Evolutionary conservation across 2,113 vertebrate genomes (phyloP).

Genomic region (Cygnus buccinator): DNA sequence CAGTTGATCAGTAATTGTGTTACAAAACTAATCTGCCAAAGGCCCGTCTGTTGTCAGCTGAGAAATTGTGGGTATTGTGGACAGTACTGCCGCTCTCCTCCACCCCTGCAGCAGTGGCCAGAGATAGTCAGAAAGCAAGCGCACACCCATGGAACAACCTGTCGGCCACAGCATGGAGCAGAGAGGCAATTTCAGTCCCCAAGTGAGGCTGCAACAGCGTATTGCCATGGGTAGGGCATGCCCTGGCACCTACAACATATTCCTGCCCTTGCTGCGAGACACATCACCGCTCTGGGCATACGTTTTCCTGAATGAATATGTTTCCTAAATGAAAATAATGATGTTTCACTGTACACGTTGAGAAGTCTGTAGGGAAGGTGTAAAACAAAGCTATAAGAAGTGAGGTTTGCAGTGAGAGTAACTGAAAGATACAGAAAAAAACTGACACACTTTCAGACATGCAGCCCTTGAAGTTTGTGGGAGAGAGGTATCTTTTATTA

Average conservation of each 20-base stretch:
- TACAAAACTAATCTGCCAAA: not conserved
- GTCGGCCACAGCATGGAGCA: not conserved
- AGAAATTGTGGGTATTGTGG: not conserved
- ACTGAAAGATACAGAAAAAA: not conserved
- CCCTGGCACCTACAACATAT: not conserved
- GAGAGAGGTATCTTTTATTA: not conserved
- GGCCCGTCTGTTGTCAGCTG: not conserved
- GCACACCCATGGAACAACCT: accelerated
- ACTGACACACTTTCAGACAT: not conserved
- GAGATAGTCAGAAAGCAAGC: not conserved
- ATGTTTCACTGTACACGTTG: not conserved
- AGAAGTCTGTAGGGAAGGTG: not conserved
- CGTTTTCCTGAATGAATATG: not conserved
- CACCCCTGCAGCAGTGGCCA: no score
- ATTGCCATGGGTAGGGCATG: not conserved
- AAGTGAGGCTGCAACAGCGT: not conserved
- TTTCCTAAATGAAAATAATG: not conserved
- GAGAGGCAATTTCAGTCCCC: not conserved
- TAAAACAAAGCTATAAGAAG: not conserved
- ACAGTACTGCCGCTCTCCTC: not conserved
- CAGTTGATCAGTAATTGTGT: not conserved
- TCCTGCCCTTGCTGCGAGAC: not conserved
- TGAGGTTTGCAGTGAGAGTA: not conserved
- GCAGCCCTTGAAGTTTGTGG: not conserved
- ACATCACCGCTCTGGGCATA: not conserved